Percentiles rank a stretch among this genome's conserved stretches.
phyloP scores from a whole-genome alignment of 2,888 invertebrate species.

The Microplitis deprimator region DNA sequence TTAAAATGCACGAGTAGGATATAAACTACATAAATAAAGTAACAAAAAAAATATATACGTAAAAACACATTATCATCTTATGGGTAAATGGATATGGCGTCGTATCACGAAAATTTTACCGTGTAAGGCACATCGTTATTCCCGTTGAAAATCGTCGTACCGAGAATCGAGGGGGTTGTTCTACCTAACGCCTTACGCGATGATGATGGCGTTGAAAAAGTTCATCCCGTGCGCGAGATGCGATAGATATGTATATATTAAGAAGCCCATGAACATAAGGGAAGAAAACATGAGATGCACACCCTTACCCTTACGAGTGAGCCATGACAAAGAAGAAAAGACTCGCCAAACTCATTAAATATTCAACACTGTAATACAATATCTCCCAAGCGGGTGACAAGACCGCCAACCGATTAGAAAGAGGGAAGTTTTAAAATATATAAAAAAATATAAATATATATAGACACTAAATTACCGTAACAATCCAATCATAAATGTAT shows the following conservation, averaged over 20 bases:
- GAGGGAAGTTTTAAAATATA: neutral
- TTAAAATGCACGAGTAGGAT: constrained; percentile 38
- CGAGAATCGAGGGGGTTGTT: constrained; percentile 34
- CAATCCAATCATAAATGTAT: no score
- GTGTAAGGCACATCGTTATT: constrained; percentile 47
- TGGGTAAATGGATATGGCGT: constrained; percentile 53
- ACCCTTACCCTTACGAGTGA: constrained; percentile 52
- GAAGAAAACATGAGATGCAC: constrained; percentile 30
- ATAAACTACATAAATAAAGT: neutral
- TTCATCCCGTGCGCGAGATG: constrained; percentile 6
- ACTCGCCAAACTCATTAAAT: constrained; percentile 71
- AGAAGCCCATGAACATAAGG: constrained; percentile 22
- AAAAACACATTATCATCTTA: constrained; percentile 48
- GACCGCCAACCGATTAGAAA: constrained; percentile 35
- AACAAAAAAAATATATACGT: constrained; percentile 12
- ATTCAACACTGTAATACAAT: constrained; percentile 74
- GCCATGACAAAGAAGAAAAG: constrained; percentile 61
- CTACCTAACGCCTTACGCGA: constrained; percentile 16
- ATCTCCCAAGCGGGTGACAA: constrained; percentile 59
- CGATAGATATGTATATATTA: neutral
- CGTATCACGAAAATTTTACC: constrained; percentile 50
- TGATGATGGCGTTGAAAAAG: constrained; percentile 43
- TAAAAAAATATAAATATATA: neutral
- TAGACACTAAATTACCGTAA: no score
- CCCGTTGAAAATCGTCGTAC: constrained; percentile 38